Evolutionary conservation across 2,888 invertebrate species (phyloP).

Genomic region (Phyllotreta striolata): DNA sequence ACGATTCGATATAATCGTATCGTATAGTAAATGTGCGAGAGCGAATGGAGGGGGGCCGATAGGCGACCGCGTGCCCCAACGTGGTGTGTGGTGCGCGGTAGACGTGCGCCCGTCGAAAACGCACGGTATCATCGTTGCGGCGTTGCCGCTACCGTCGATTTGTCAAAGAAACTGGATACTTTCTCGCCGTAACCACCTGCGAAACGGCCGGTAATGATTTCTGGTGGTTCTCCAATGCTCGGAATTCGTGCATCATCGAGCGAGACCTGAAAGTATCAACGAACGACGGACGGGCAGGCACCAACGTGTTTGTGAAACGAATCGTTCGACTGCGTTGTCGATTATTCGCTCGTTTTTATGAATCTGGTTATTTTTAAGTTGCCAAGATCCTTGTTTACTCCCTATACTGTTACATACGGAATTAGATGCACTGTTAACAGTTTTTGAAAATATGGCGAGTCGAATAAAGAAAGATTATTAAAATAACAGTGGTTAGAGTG

Average conservation of each 20-base stretch:
- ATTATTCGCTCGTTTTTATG: background rate
- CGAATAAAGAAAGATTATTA: no score
- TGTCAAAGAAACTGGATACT: constrained; percentile 10
- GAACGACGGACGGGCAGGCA: background rate
- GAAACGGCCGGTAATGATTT: constrained; percentile 18
- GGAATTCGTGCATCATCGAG: constrained; percentile 26
- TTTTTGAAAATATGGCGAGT: no score
- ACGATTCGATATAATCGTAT: constrained; percentile 12
- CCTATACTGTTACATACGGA: no score
- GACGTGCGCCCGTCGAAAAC: constrained; percentile 44
- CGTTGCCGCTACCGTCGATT: constrained; percentile 41
- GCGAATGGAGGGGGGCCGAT: constrained; percentile 26
- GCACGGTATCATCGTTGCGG: constrained; percentile 37
- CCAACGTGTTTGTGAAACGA: no score
- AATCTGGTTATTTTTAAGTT: background rate
- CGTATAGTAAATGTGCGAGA: constrained; percentile 38
- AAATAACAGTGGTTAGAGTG: no score
- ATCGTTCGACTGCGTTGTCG: background rate
- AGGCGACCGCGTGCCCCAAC: constrained; percentile 54
- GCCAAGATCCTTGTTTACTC: no score
- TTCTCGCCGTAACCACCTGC: constrained; percentile 38
- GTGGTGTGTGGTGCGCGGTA: constrained; percentile 54
- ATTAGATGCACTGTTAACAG: no score
- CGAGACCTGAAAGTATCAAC: constrained; percentile 17
- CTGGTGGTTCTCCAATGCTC: constrained; percentile 20